Evolutionary conservation across 2,113 vertebrate genomes (phyloP).

Genomic region (Xenotilapia caudafasciata): DNA sequence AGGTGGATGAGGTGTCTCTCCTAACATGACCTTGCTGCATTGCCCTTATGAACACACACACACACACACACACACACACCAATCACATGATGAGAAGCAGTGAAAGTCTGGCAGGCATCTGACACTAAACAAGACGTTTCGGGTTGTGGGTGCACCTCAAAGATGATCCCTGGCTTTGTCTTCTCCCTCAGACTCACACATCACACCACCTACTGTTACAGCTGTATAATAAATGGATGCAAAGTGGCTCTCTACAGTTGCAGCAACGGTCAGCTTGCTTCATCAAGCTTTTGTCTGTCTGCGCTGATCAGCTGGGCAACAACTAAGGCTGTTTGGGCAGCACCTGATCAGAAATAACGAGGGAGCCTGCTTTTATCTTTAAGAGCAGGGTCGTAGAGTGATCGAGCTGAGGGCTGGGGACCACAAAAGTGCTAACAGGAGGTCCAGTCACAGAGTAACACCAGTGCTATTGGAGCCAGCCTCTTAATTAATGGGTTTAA

Average conservation of each 20-base stretch:
- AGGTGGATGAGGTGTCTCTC: not conserved
- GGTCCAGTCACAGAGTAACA: not conserved
- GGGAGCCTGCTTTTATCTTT: not conserved
- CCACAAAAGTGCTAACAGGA: not conserved
- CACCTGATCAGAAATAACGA: not conserved
- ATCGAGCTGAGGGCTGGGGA: not conserved
- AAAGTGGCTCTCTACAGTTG: not conserved
- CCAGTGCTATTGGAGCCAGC: not conserved
- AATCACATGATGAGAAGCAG: not conserved
- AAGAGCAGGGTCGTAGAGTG: not conserved
- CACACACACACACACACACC: not conserved
- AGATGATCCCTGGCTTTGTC: not conserved
- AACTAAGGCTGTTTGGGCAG: not conserved
- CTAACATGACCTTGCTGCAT: conserved; percentile 16
- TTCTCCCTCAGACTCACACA: not conserved
- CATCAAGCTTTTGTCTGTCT: conserved; percentile 5
- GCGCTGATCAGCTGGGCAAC: not conserved
- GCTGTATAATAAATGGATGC: not conserved
- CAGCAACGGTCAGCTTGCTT: not conserved
- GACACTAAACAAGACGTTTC: not conserved
- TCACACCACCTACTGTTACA: not conserved
- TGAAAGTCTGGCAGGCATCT: not conserved
- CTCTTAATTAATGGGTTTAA: not conserved
- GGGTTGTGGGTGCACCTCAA: not conserved
- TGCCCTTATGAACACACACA: not conserved